Base-by-base conservation (phyloP, 2,888 invertebrate species). In the Hymenopus coronatus region DNA sequence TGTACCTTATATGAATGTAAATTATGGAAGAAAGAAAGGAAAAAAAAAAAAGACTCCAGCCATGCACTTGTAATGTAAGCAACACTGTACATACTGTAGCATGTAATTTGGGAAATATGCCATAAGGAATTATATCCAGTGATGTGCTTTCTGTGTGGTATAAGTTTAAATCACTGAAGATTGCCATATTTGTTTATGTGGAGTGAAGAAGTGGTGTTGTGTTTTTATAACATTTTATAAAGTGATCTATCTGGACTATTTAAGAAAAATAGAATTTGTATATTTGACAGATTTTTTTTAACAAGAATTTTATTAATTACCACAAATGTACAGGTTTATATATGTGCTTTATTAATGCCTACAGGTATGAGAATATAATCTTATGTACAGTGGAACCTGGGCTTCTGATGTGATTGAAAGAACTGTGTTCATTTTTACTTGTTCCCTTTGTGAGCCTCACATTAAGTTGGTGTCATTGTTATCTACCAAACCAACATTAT, bases 311-410 rank as follows among this genome's bases (percentile, higher is more conserved):
- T 70, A 20, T 70, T 20, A 70, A 70, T 70, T 70, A 70, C 40
- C 40, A 84, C 40, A 84, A 84, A n/a, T 84, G 84, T 84, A 84
- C 33, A 33, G 84, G 27, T 84, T 33, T 84, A 30, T 84, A 33
- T 84, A 84, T 84, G 84, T 84, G 30, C 84, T 84, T 84, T 33
- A 84, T 84, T 84, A 84, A 84, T 84, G 84, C 84, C 30, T 84
- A 25, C 4, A 33, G 40, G 33, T 33, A 33, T 84, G n/a, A 33
- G 9, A 33, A n/a, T 33, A 84, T 84, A 33, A 84, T 28, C 83
- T 70, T 70, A 70, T 70, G 54, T 70, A 70, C 54, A 70, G 54
- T 70, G 25, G 25, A 70, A 20, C 20, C 20, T 20, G 8, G 15
- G 3, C 20, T 70, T 70, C 54, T 70, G 40, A 40, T 40, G 40